Conservation (phyloP, 35 echinoderm and acorn worm species). For the Heliocidaris tuberculata region DNA sequence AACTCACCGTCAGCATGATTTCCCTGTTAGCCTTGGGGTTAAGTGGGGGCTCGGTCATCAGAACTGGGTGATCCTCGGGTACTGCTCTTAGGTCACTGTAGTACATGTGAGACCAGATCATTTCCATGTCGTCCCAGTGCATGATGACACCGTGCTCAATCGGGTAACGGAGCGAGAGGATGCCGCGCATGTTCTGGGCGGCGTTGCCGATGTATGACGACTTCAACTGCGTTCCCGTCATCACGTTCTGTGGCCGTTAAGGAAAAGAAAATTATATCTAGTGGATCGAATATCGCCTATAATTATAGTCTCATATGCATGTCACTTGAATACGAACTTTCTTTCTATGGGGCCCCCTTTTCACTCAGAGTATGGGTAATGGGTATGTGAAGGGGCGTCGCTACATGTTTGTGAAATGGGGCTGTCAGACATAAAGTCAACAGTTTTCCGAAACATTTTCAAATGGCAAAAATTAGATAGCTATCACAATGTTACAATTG, state of each 20-base stretch:
- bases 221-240: constrained; percentile 29
- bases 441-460: too few species aligned
- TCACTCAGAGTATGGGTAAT: too few species aligned
- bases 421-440: too few species aligned
- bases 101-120: constrained; percentile 49
- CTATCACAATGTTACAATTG: too few species aligned
- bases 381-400: too few species aligned
- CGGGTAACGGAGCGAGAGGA: constrained; percentile 43
- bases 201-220: background rate
- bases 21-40: constrained; percentile 45
- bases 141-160: constrained; percentile 44
- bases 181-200: constrained; percentile 22
- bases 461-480: too few species aligned
- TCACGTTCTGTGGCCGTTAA: background rate
- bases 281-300: too few species aligned
- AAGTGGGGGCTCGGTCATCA: constrained; percentile 36
- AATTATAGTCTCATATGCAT: too few species aligned
- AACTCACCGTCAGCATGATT: constrained; percentile 22
- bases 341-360: too few species aligned
- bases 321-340: too few species aligned
- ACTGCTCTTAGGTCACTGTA: constrained; percentile 34
- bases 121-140: constrained; percentile 48
- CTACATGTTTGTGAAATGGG: too few species aligned
- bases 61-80: constrained; percentile 25
- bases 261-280: background rate